Evolutionary conservation across 2,113 vertebrate genomes (phyloP), one percentile per base, ranked within the genome.

Genomic region (Ptilorrhoa leucosticta): DNA sequence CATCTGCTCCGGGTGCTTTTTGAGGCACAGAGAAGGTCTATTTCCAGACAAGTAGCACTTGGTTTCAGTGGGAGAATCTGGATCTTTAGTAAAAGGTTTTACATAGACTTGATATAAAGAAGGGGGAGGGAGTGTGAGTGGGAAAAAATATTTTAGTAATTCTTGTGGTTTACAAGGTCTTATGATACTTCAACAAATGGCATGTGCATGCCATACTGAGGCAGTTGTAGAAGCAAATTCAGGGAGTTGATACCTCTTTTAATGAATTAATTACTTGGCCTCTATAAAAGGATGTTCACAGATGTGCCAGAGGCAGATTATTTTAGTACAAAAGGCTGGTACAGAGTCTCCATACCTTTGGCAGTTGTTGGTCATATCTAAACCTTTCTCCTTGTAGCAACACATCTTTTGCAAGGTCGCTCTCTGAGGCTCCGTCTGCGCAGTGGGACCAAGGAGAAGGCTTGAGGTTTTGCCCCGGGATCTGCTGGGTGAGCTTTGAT

Each of bases 41-140:
- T 95, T 96, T 94, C 76, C 60, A 92, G 93, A 88, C 45, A 90
- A 84, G 68, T 37, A 51, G 40, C 60, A 27, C 87, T 87, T 82
- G 42, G 23, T 90, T 95, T 94, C 85, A 81, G 83, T 89, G 68
- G 90, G 93, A 96, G 90, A 92, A 92, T 92, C 35, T 92, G 90
- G 51, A 83, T 88, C 60, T 81, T 83, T 48, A 93, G 88, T 35
- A 57, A 69, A 89, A 89, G 48, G 15, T 86, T 94, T 95, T 89
- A 81, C 51, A 50, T 31, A 91, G 80, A 54, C 60, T 80, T 81
- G 54, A 83, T 75, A 56, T 90, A 81, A 94, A 76, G 56, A 85
- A 96, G 72, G 76, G 27, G 89, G 91, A 83, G 56, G 71, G 60
- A 86, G 33, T 2, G 4, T 45, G 58, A 92, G 56, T 77, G 44